A percentile compares a stretch with the other conserved stretches of the same genome.
These are phyloP conservation scores for Ylistrum balloti DNA, from an alignment of 1,140 invertebrate genomes.

Conservation along the genomic window DNA sequence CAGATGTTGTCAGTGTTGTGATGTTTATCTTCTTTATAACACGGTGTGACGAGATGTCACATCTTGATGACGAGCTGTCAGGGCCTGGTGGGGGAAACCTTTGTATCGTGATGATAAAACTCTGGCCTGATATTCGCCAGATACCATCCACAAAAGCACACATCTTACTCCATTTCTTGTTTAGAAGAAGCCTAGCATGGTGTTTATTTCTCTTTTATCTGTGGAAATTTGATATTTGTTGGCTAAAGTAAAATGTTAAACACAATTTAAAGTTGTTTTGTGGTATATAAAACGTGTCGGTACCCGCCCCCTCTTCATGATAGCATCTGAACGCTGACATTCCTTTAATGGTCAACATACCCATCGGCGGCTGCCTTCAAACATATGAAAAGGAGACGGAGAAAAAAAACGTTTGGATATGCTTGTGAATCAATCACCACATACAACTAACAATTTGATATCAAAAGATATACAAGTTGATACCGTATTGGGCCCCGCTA, in stretches of 20 bases:
- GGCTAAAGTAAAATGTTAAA: constrained; percentile 12
- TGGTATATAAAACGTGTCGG: constrained; percentile 17
- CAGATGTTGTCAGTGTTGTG: neutral
- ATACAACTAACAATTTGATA: neutral
- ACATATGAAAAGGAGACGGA: neutral
- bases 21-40: neutral
- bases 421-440: constrained; percentile 26
- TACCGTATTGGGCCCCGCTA: neutral
- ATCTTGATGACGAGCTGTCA: neutral
- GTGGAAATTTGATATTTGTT: constrained; percentile 34
- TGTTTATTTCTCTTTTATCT: constrained; percentile 20
- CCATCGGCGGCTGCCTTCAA: neutral
- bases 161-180: neutral
- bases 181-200: neutral
- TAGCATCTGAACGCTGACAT: neutral
- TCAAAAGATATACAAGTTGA: neutral
- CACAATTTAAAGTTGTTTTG: constrained; percentile 29
- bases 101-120: constrained; percentile 14
- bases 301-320: neutral
- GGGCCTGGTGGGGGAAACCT: neutral
- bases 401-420: constrained; percentile 7
- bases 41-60: neutral
- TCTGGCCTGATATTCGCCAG: neutral
- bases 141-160: neutral
- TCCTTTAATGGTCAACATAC: constrained; percentile 23